Evolutionary conservation across 2,888 invertebrate species (phyloP).

Genomic region (Artemia sinica): DNA sequence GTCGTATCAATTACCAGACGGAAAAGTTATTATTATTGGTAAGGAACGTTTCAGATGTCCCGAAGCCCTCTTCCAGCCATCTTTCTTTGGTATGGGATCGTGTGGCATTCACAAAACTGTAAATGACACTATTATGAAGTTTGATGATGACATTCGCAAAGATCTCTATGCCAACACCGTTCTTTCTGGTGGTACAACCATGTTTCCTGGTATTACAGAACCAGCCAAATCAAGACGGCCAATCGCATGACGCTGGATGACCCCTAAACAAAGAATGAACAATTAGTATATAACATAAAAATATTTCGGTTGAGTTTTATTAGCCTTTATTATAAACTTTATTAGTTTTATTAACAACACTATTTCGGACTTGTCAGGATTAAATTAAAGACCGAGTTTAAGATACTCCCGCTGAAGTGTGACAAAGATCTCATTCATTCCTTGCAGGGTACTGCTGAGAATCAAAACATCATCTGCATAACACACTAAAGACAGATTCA

Average conservation of each 20-base stretch:
- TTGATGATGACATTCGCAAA: constrained; percentile 82
- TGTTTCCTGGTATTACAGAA: constrained; percentile 83
- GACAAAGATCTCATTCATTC: too few species aligned
- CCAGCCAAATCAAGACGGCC: constrained; percentile 90
- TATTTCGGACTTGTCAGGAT: too few species aligned
- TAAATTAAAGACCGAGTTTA: too few species aligned
- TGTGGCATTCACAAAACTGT: constrained; percentile 76
- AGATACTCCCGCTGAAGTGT: too few species aligned
- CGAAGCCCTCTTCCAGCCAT: constrained; percentile 75
- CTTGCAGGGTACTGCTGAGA: too few species aligned
- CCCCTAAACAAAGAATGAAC: constrained; percentile 32
- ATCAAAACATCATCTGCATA: too few species aligned
- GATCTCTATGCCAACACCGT: constrained; percentile 84
- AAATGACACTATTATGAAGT: constrained; percentile 88
- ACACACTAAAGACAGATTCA: too few species aligned
- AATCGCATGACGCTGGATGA: constrained; percentile 87
- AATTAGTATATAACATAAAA: too few species aligned
- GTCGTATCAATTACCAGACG: constrained; percentile 76
- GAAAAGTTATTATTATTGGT: constrained; percentile 74
- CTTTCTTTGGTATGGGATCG: constrained; percentile 76
- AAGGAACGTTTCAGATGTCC: constrained; percentile 75
- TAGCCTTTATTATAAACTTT: too few species aligned
- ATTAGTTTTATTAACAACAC: too few species aligned
- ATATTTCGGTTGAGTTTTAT: too few species aligned
- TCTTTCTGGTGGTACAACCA: constrained; percentile 78